These are phyloP conservation scores for Limnephilus rhombicus DNA, from an alignment of 2,888 invertebrate species.

Conservation along the genomic window DNA sequence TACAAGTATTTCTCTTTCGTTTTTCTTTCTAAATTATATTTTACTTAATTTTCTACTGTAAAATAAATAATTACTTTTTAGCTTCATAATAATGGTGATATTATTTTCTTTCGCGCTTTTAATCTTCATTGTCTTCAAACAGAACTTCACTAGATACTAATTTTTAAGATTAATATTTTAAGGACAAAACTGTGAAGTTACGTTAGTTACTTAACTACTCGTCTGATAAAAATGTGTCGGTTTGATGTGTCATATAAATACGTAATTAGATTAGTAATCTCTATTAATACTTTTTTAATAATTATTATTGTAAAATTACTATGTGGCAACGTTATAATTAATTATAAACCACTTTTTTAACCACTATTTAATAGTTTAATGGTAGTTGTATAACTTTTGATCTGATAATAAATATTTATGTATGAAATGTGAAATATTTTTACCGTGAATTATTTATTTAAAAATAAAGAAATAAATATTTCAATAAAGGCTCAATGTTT, in stretches of 20 bases:
- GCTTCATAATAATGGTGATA: too few relatives aligned
- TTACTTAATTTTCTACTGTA: not conserved
- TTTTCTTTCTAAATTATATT: not conserved
- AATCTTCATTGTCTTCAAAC: not conserved
- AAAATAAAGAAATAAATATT: not conserved
- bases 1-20: too few relatives aligned
- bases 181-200: not conserved
- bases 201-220: not conserved
- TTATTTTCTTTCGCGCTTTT: too few relatives aligned
- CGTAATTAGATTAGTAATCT: slow-evolving; percentile 1
- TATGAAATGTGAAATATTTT: not conserved
- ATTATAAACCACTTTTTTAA: too few relatives aligned
- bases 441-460: not conserved
- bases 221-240: not conserved
- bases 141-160: not conserved
- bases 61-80: too few relatives aligned
- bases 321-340: too few relatives aligned
- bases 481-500: not conserved
- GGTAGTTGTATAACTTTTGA: not conserved
- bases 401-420: not conserved
- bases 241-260: not conserved
- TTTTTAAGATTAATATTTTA: not conserved
- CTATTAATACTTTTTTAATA: not conserved
- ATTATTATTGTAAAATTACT: too few relatives aligned
- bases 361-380: not conserved